Evolutionary conservation across 2,888 invertebrate genomes (phyloP).

Genomic region (Macrophya annulata): DNA sequence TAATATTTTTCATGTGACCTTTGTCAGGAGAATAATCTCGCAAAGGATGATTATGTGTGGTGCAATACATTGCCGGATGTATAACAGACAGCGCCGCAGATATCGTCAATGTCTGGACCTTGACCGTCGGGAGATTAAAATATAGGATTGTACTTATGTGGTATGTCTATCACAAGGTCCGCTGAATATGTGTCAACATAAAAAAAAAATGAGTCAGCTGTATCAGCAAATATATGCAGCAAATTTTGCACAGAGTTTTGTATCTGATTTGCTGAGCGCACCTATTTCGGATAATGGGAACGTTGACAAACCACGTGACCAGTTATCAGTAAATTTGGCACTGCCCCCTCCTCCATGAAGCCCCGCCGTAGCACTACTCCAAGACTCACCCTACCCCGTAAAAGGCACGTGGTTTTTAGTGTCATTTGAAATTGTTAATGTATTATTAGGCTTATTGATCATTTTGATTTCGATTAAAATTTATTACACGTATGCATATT

Average conservation of each 20-base stretch:
- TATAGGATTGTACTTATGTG: not conserved
- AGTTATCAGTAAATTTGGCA: too few species aligned
- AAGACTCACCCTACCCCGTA: too few species aligned
- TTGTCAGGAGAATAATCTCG: not conserved
- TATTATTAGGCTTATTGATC: too few species aligned
- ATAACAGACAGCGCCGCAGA: not conserved
- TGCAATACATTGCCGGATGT: not conserved
- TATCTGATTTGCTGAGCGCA: not conserved
- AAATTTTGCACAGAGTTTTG: not conserved
- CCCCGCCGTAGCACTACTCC: too few species aligned
- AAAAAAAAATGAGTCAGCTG: too few species aligned
- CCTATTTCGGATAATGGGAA: too few species aligned
- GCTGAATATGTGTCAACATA: not conserved
- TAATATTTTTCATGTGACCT: not conserved
- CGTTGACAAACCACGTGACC: too few species aligned
- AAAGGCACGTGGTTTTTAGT: too few species aligned
- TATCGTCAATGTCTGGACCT: not conserved
- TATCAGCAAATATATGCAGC: not conserved
- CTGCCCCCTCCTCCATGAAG: too few species aligned
- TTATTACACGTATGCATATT: too few species aligned
- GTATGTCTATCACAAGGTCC: not conserved
- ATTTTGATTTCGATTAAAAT: too few species aligned
- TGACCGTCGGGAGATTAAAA: not conserved
- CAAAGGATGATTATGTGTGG: not conserved
- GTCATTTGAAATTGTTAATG: too few species aligned